Conservation (phyloP, 2,888 invertebrate genomes). For the Digitonthophagus gazella region DNA sequence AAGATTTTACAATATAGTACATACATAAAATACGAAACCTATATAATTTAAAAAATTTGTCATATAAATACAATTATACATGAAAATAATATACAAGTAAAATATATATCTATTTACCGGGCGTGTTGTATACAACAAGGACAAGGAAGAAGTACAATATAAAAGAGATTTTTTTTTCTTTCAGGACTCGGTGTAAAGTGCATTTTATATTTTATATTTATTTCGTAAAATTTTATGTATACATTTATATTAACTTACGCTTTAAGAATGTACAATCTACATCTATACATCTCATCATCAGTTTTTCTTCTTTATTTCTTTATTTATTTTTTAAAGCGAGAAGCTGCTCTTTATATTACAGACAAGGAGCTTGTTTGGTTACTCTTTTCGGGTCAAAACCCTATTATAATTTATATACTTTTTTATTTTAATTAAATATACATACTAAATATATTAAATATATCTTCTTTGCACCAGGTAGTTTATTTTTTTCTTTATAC, state of each 20-base stretch:
- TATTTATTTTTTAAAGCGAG: slow-evolving; percentile 33
- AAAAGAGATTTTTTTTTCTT: too few species aligned
- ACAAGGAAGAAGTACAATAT: slow-evolving; percentile 15
- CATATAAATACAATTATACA: slow-evolving; percentile 25
- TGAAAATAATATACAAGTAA: slow-evolving; percentile 30
- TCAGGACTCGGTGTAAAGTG: slow-evolving; percentile 30
- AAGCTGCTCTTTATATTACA: slow-evolving; percentile 42
- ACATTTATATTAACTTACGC: slow-evolving; percentile 17
- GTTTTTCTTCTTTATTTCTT: too few species aligned
- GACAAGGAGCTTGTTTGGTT: slow-evolving; percentile 41
- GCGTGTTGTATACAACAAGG: slow-evolving; percentile 17
- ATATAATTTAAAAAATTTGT: slow-evolving; percentile 22
- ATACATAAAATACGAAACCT: slow-evolving; percentile 27
- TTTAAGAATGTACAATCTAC: slow-evolving; percentile 36
- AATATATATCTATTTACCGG: slow-evolving; percentile 34
- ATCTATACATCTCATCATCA: slow-evolving; percentile 30
- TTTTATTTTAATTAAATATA: slow-evolving; percentile 11
- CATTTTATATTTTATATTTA: slow-evolving; percentile 26
- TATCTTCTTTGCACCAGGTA: slow-evolving; percentile 34
- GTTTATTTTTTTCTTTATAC: slow-evolving; percentile 27
- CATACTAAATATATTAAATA: slow-evolving; percentile 32
- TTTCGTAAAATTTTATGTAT: slow-evolving; percentile 12
- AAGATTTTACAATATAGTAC: slow-evolving; percentile 47
- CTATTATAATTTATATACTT: slow-evolving; percentile 8
- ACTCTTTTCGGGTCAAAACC: background rate